Conservation (phyloP, 2,797 vertebrate genomes). For the Karalla daura region DNA sequence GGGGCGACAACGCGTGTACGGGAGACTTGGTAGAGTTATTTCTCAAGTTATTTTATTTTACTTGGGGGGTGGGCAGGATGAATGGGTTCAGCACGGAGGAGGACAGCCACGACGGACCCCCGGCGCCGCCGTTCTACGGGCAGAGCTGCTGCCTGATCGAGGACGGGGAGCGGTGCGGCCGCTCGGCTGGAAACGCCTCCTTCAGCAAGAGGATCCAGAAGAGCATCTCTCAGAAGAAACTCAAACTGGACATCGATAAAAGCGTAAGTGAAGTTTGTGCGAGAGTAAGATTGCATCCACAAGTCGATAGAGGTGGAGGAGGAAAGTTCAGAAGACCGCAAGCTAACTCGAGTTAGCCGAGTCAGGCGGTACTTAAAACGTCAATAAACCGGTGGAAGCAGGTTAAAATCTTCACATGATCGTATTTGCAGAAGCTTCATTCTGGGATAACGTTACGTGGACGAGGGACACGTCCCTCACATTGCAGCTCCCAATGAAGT, state of each 20-base stretch:
- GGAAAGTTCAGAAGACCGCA: no score
- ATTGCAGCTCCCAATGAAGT: no score
- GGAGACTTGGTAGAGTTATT: neutral
- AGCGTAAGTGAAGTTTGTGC: slow-evolving; percentile 91
- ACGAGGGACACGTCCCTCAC: no score
- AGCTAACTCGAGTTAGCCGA: no score
- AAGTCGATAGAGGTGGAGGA: no score
- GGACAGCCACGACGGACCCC: slow-evolving; percentile 94
- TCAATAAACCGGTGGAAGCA: no score
- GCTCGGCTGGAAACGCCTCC: slow-evolving; percentile 96
- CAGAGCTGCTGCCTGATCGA: slow-evolving; percentile 98
- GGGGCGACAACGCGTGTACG: slow-evolving; percentile 23
- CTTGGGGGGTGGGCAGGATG: slow-evolving; percentile 75
- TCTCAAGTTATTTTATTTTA: no score
- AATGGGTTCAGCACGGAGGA: slow-evolving; percentile 98
- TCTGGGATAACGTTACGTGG: no score
- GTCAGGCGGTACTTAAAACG: no score
- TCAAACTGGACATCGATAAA: slow-evolving; percentile 97
- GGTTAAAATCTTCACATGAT: no score
- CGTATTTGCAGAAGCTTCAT: no score
- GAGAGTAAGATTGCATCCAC: no score
- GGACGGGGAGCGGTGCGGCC: slow-evolving; percentile 94
- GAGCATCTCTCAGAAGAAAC: slow-evolving; percentile 97
- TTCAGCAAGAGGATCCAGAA: slow-evolving; percentile 99
- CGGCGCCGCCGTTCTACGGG: slow-evolving; percentile 89